Evolutionary conservation across 2,113 vertebrate genomes (phyloP).

Genomic region (Stegastes partitus): DNA sequence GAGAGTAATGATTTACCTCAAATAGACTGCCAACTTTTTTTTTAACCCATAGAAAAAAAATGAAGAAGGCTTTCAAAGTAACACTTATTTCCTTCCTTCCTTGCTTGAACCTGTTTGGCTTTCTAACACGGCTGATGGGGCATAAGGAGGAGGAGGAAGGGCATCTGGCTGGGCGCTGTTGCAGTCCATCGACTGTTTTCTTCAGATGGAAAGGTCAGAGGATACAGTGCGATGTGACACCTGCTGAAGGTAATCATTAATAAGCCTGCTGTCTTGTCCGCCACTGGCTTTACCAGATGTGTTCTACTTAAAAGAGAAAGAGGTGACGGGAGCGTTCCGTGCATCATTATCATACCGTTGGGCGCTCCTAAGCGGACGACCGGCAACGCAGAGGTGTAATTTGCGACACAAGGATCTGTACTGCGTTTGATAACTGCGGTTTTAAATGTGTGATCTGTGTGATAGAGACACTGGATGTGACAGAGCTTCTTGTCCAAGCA

Average conservation of each 20-base stretch:
- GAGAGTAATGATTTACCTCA: conserved; percentile 14
- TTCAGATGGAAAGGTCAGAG: conserved; percentile 83
- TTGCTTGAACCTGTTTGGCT: conserved; percentile 41
- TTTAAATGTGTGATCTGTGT: conserved; percentile 11
- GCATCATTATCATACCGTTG: conserved; percentile 41
- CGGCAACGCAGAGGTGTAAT: conserved; percentile 18
- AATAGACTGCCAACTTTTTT: conserved; percentile 34
- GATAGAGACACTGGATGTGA: conserved; percentile 25
- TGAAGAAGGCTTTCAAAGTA: conserved; percentile 18
- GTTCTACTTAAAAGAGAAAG: conserved; percentile 53
- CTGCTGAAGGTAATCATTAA: conserved; percentile 83
- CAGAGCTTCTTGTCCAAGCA: conserved; percentile 1
- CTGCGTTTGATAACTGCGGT: conserved; percentile 10
- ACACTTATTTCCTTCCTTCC: conserved; percentile 12
- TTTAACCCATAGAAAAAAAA: conserved; percentile 31
- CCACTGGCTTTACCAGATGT: conserved; percentile 71
- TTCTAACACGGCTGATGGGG: conserved; percentile 54
- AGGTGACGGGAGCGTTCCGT: conserved; percentile 35
- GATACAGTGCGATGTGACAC: conserved; percentile 76
- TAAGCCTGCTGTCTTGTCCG: conserved; percentile 79
- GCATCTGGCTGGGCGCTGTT: conserved; percentile 78
- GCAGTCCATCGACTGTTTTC: conserved; percentile 82
- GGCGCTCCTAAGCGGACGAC: conserved; percentile 19
- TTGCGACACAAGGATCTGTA: conserved; percentile 8
- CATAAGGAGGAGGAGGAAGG: conserved; percentile 63